Percentiles rank a stretch among this genome's conserved stretches.
phyloP scores from a whole-genome alignment of 2,797 vertebrate species.

The Basileuterus tristriatus region DNA sequence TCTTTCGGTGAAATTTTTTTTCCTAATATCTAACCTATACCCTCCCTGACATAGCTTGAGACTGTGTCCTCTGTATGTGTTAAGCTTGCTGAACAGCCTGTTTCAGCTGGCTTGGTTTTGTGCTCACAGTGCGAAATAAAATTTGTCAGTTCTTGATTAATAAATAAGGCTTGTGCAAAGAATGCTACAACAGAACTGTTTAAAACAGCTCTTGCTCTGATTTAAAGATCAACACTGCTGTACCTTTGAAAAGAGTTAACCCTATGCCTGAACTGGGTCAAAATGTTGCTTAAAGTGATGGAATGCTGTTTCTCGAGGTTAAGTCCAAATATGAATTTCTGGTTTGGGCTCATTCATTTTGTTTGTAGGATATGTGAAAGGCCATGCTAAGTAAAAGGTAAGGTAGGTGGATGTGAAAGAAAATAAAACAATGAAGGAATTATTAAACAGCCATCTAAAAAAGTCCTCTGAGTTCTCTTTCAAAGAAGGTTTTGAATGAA shows the following conservation, averaged over 20 bases:
- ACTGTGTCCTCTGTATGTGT: not conserved
- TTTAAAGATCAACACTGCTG: not conserved
- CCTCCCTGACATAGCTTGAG: not conserved
- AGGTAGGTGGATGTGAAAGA: not conserved
- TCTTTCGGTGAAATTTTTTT: rapidly evolving
- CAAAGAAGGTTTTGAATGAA: not conserved
- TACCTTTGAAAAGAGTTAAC: not conserved
- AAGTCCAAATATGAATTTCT: not conserved
- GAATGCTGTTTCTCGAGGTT: not conserved
- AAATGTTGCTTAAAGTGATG: not conserved
- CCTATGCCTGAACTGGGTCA: not conserved
- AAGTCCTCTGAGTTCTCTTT: not conserved
- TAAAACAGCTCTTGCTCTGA: not conserved
- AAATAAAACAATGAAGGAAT: not conserved
- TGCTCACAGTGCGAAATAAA: rapidly evolving
- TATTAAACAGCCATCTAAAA: not conserved
- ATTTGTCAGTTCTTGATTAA: too few species aligned
- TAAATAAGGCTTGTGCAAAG: not conserved
- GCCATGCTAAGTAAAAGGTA: not conserved
- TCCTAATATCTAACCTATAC: not conserved
- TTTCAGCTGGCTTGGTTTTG: not conserved
- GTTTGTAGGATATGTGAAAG: not conserved
- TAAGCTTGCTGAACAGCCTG: not conserved
- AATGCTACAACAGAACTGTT: rapidly evolving
- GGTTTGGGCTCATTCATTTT: not conserved